phyloP scores from a whole-genome alignment of 2,113 vertebrate genomes.

The Toxotes jaculatrix region DNA sequence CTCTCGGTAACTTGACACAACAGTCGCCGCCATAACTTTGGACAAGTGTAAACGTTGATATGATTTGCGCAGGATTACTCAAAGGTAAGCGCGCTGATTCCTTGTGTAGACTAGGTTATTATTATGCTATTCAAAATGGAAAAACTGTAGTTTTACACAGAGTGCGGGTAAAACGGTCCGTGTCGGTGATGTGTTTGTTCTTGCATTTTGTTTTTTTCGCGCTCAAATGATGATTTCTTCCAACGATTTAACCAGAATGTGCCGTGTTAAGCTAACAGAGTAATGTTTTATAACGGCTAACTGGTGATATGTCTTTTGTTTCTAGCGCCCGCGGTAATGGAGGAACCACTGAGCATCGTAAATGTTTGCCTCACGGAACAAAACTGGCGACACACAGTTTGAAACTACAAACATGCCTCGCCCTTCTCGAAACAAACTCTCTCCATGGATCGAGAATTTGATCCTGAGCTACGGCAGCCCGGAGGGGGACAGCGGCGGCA shows the following conservation, averaged over 20 bases:
- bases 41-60: no score
- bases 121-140: background rate
- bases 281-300: background rate
- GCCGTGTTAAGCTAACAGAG: background rate
- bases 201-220: background rate
- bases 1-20: background rate
- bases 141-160: background rate
- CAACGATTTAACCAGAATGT: background rate
- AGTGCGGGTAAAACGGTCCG: background rate
- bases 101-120: background rate
- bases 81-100: background rate
- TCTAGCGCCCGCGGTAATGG: background rate
- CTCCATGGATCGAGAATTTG: conserved; percentile 71
- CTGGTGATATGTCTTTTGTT: accelerated
- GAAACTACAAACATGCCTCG: conserved; percentile 41
- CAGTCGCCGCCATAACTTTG: conserved; percentile 16
- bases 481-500: background rate
- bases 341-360: conserved; percentile 2
- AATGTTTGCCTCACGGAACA: background rate
- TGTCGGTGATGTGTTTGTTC: no score
- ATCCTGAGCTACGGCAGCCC: conserved; percentile 47
- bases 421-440: background rate
- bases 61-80: background rate
- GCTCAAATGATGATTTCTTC: no score
- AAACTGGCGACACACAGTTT: background rate